Percentiles rank a stretch among this genome's conserved stretches.
phyloP scores from a whole-genome alignment of 2,888 invertebrate species.

The Caenorhabditis zanzibari region DNA sequence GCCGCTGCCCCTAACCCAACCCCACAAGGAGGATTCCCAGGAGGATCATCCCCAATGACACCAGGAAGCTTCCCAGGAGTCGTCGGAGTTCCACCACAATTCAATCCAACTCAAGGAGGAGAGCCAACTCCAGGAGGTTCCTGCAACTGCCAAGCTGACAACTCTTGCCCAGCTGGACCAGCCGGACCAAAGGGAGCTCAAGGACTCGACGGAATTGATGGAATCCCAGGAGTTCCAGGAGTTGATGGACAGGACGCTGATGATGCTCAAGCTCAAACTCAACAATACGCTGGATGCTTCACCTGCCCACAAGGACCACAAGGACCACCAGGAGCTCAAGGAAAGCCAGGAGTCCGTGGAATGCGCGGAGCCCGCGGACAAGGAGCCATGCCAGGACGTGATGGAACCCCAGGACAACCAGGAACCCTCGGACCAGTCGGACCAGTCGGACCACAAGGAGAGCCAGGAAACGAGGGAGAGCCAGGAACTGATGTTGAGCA shows the following conservation, averaged over 20 bases:
- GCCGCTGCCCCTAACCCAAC: slow-evolving; percentile 62
- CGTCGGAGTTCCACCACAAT: slow-evolving; percentile 67
- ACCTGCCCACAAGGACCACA: slow-evolving; percentile 76
- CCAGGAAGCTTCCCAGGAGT: slow-evolving; percentile 67
- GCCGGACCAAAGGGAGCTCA: slow-evolving; percentile 75
- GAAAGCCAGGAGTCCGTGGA: slow-evolving; percentile 77
- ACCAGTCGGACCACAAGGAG: slow-evolving; percentile 75
- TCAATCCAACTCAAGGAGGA: slow-evolving; percentile 64
- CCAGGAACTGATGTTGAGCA: slow-evolving; percentile 78
- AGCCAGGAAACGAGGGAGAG: slow-evolving; percentile 77
- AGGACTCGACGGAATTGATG: slow-evolving; percentile 76
- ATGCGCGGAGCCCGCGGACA: slow-evolving; percentile 81
- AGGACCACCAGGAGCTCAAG: slow-evolving; percentile 71
- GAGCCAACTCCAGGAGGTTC: slow-evolving; percentile 63
- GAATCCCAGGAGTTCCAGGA: slow-evolving; percentile 76
- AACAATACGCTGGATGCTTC: slow-evolving; percentile 80
- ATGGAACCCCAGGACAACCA: slow-evolving; percentile 78
- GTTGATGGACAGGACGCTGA: slow-evolving; percentile 76
- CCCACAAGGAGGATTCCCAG: slow-evolving; percentile 54
- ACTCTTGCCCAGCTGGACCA: slow-evolving; percentile 77
- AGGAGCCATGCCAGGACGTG: slow-evolving; percentile 79
- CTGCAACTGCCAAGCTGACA: slow-evolving; percentile 75
- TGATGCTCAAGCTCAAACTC: slow-evolving; percentile 77
- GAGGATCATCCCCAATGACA: slow-evolving; percentile 35
- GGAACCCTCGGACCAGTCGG: slow-evolving; percentile 74